Evolutionary conservation across 2,797 vertebrate species (phyloP), one percentile per base, ranked within the genome.

Genomic region (Amphiprion clarkii): DNA sequence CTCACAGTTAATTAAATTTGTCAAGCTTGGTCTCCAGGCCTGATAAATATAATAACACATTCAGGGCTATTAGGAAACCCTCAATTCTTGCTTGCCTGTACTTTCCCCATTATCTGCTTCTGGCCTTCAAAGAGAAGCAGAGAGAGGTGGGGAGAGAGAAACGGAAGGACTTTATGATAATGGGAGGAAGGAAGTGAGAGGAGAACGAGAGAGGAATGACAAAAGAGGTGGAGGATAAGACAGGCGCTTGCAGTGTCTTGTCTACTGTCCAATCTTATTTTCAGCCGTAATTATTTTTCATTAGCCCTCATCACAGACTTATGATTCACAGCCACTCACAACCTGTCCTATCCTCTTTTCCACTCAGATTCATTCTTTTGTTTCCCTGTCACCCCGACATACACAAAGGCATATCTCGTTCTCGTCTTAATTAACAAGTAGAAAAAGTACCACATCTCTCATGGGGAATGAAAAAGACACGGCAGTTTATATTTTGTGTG

Each of bases 201-300:
- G 17, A 36, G 63, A 60, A 85, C 16, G 8, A 71, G 67, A 40
- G 46, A 83, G 27, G 73, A 76, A 86, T 60, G 65, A 79, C 60
- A 82, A 71, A 66, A 44, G 79, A 31, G 66, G 63, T 39, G 46
- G 48, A 44, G 46, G 55, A 88, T 69, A 66, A 76, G 6, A 54
- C 54, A 19, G 58, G 40, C 23, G 6, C 63, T 65, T 53, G 53
- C 72, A 51, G 0, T 23, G 70, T 79, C 76, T 68, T 71, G 76
- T 85, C 85, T 78, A 48, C 63, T 17, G n/a, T 83, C 72, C 55
- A 72, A 81, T 87, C 75, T 79, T 83, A 81, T 88, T 84, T 87
- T 81, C 78, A 83, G 69, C 40, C 7, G 12, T 68, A 85, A 90
- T 85, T 82, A 81, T 81, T 89, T 89, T 89, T 81, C 60, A 84